These are phyloP conservation scores for Murina feae DNA, from an alignment of 2,113 vertebrate species.

Conservation along the genomic window DNA sequence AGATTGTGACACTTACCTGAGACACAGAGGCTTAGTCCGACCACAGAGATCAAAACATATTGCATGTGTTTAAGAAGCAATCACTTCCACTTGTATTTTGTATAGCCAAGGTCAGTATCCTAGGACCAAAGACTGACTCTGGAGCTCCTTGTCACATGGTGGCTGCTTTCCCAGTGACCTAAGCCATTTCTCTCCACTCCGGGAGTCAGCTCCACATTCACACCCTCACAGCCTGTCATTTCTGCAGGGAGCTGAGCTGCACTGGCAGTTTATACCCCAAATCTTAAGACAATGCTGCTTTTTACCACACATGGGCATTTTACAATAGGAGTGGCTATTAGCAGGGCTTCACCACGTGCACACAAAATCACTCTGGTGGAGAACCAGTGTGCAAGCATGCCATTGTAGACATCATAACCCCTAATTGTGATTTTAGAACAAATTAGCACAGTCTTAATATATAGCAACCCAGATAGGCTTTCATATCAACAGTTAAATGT, in stretches of 20 bases:
- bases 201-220: background rate
- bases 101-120: background rate
- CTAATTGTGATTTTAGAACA: background rate
- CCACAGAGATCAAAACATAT: conserved; percentile 68
- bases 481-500: background rate
- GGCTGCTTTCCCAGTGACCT: background rate
- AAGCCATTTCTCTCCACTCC: background rate
- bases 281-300: background rate
- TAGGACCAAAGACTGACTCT: background rate
- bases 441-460: background rate
- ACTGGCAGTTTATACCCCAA: background rate
- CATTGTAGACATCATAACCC: background rate
- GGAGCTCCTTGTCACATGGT: background rate
- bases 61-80: background rate
- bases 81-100: background rate
- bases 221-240: background rate
- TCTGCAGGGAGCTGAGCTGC: background rate
- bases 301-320: background rate
- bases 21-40: conserved; percentile 79
- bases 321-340: background rate
- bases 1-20: conserved; percentile 70
- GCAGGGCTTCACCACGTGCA: background rate
- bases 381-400: background rate
- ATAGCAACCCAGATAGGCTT: background rate
- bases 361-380: background rate